These are phyloP conservation scores for Drosophila parvula DNA, from an alignment of 1,140 invertebrate species.

Conservation along the genomic window DNA sequence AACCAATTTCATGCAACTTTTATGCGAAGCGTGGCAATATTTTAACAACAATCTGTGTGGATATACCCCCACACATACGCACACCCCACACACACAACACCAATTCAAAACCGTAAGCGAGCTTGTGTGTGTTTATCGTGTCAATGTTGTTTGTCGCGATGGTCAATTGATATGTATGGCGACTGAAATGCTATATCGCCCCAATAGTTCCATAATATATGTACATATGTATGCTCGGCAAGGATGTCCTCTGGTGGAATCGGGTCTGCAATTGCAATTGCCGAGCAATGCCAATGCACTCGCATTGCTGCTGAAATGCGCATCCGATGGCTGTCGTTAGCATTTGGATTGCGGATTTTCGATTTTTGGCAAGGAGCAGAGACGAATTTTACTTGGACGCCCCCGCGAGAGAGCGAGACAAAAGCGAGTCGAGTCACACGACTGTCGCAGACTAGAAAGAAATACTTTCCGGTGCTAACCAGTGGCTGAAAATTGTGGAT, in stretches of 20 bases:
- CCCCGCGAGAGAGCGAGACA: conserved; percentile 44
- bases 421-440: conserved; percentile 62
- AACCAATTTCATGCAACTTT: conserved; percentile 65
- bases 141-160: conserved; percentile 65
- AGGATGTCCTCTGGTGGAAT: conserved; percentile 32
- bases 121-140: conserved; percentile 34
- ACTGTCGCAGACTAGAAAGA: conserved; percentile 47
- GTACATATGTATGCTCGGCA: conserved; percentile 13
- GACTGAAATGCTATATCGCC: conserved; percentile 32
- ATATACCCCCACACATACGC: conserved; percentile 14
- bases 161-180: conserved; percentile 76
- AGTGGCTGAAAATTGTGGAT: conserved; percentile 26
- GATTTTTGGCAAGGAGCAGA: conserved; percentile 47
- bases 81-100: neutral
- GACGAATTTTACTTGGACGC: conserved; percentile 46
- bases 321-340: conserved; percentile 29
- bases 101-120: conserved; percentile 4
- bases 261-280: conserved; percentile 16
- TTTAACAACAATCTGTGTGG: conserved; percentile 64
- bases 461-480: conserved; percentile 48
- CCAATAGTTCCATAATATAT: conserved; percentile 34
- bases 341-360: conserved; percentile 30
- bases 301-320: conserved; percentile 34
- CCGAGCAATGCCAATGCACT: conserved; percentile 47
- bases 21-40: conserved; percentile 73